Conservation (phyloP, 2,888 invertebrate genomes). For the Bursaphelenchus okinawaensis region DNA sequence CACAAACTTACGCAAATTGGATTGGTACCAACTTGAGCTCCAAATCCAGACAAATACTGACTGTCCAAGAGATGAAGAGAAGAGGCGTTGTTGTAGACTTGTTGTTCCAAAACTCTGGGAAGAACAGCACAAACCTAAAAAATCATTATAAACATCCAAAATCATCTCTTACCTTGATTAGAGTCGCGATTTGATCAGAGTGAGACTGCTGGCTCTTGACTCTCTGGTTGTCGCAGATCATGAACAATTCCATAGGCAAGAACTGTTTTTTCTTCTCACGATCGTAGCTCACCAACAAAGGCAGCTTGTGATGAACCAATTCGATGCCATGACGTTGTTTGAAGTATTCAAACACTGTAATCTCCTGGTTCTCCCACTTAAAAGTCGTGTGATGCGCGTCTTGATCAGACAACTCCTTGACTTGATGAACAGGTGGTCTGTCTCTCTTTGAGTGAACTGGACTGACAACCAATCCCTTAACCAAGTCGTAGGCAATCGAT, state of each 20-base stretch:
- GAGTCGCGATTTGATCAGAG: background rate
- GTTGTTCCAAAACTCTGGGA: background rate
- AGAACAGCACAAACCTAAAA: background rate
- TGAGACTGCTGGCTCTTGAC: slow-evolving; percentile 5
- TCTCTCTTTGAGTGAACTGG: background rate
- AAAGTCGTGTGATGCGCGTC: background rate
- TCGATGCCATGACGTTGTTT: slow-evolving; percentile 13
- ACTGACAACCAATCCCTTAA: background rate
- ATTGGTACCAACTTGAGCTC: background rate
- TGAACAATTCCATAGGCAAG: slow-evolving; percentile 26
- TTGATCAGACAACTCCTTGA: background rate
- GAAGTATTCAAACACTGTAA: slow-evolving; percentile 26
- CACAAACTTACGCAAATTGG: background rate
- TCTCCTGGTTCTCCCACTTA: background rate
- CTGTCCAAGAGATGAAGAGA: background rate
- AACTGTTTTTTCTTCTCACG: background rate
- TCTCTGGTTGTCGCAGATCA: slow-evolving; percentile 23
- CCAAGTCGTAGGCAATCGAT: background rate
- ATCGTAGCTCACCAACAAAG: slow-evolving; percentile 9
- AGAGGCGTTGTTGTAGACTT: background rate
- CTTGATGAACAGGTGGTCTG: background rate
- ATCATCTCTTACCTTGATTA: background rate
- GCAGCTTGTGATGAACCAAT: slow-evolving; percentile 17
- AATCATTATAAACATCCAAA: background rate
- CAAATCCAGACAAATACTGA: background rate